phyloP scores from a whole-genome alignment of 2,113 vertebrate genomes.

The Odocoileus virginianus region DNA sequence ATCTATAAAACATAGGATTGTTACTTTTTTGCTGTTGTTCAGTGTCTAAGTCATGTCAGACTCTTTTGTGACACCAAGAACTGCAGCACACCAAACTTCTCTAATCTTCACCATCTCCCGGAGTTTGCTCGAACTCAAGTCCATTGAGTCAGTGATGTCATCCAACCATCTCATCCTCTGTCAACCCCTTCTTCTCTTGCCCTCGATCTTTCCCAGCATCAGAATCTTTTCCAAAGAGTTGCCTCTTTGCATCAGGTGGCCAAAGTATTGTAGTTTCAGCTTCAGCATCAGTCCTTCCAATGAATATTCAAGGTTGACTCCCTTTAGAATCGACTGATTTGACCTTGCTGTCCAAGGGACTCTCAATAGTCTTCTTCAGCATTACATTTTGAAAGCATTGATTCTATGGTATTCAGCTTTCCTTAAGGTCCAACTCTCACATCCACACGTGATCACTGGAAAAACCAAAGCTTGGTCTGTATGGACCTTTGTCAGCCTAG shows the following conservation, averaged over 20 bases:
- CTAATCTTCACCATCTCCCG: background rate
- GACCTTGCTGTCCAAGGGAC: background rate
- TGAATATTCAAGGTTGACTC: background rate
- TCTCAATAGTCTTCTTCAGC: background rate
- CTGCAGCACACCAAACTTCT: background rate
- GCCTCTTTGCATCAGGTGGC: background rate
- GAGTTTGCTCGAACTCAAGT: background rate
- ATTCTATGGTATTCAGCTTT: background rate
- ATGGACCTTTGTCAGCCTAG: background rate
- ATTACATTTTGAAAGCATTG: background rate
- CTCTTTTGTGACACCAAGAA: background rate
- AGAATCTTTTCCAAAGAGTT: background rate
- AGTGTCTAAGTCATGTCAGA: background rate
- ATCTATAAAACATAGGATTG: background rate
- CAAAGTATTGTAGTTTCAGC: background rate
- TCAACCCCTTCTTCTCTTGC: background rate
- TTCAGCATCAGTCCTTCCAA: background rate
- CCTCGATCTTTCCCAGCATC: background rate
- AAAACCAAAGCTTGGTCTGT: background rate
- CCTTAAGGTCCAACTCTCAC: background rate
- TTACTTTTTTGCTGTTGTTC: background rate
- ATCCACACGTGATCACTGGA: background rate
- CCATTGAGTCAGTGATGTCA: background rate
- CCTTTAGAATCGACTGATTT: background rate
- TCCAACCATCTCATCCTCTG: background rate